These are phyloP conservation scores for Prionailurus bengalensis DNA, from an alignment of 2,113 vertebrate genomes.

Conservation along the genomic window DNA sequence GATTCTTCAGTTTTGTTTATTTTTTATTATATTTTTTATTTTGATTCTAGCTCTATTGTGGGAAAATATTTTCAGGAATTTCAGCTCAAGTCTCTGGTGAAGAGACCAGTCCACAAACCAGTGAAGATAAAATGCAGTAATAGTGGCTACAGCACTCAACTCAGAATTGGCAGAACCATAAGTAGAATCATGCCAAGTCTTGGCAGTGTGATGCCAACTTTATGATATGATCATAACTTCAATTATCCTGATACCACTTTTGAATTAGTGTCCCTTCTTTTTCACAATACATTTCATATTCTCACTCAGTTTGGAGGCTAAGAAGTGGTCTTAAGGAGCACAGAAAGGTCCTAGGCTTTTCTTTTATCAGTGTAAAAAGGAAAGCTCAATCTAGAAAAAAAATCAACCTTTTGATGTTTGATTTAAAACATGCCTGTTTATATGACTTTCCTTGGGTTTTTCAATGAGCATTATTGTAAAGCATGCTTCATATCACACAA, in stretches of 20 bases:
- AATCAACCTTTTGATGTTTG: not conserved
- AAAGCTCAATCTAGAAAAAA: not conserved
- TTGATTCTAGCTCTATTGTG: not conserved
- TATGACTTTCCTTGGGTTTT: not conserved
- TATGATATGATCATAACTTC: not conserved
- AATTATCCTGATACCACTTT: not conserved
- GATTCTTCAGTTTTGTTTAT: not conserved
- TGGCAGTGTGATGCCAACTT: not conserved
- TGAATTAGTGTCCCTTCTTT: not conserved
- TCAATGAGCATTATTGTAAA: slow-evolving; percentile 1
- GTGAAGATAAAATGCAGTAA: not conserved
- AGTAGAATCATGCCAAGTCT: not conserved
- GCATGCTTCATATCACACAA: not conserved
- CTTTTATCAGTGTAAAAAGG: not conserved
- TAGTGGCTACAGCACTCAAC: not conserved
- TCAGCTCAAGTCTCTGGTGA: not conserved
- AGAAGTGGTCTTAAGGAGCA: not conserved
- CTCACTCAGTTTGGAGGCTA: not conserved
- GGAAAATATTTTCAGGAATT: slow-evolving; percentile 37
- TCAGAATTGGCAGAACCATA: not conserved
- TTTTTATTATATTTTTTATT: not conserved
- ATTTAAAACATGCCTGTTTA: not conserved
- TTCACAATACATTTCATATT: not conserved
- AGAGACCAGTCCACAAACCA: not conserved
- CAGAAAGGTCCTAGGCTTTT: not conserved